Evolutionary conservation across 2,888 invertebrate species (phyloP).

Genomic region (Phytoseiulus persimilis): DNA sequence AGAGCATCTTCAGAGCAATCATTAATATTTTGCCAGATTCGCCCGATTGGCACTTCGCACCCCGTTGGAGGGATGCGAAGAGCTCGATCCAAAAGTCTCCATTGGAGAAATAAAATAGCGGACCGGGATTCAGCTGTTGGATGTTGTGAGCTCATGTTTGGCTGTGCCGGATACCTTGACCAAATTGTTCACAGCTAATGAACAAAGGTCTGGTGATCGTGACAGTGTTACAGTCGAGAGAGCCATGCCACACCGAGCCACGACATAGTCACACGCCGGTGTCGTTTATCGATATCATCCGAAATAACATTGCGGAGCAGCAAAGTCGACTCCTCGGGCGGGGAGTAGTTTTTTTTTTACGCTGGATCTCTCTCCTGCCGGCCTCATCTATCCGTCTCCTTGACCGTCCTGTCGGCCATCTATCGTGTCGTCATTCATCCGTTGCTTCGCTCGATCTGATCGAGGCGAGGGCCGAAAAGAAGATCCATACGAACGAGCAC

Average conservation of each 20-base stretch:
- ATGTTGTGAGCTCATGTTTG: background rate
- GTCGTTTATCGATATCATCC: background rate
- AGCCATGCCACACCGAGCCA: background rate
- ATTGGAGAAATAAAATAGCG: background rate
- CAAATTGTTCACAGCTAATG: background rate
- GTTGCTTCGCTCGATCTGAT: background rate
- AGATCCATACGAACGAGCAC: background rate
- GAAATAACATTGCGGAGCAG: background rate
- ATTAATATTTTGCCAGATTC: too few relatives aligned
- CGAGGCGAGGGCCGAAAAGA: background rate
- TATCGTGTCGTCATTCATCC: background rate
- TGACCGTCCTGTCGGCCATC: too few relatives aligned
- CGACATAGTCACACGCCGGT: background rate
- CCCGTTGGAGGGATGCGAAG: too few relatives aligned
- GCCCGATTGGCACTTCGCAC: too few relatives aligned
- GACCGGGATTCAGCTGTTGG: background rate
- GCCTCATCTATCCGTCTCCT: background rate
- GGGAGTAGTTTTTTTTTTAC: background rate
- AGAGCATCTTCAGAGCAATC: too few relatives aligned
- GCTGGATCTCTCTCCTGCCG: background rate
- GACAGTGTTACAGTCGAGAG: background rate
- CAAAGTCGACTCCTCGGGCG: background rate
- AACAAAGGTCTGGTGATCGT: background rate
- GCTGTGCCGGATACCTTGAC: background rate
- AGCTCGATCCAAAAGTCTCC: too few relatives aligned